phyloP scores from a whole-genome alignment of 2,888 invertebrate species.

The Parnassius mnemosyne region DNA sequence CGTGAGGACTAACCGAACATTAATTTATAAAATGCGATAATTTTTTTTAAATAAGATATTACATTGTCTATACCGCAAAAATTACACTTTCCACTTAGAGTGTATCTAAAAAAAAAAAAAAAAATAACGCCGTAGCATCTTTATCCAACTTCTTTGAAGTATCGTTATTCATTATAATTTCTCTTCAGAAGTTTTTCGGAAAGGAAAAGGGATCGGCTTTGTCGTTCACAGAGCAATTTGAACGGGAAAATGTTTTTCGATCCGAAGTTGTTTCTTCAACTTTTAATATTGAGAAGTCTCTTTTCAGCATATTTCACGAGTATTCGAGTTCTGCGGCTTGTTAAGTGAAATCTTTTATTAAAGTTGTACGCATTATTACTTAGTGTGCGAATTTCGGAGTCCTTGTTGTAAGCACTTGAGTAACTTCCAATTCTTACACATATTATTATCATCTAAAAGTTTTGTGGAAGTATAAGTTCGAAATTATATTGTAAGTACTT shows the following conservation, averaged over 20 bases:
- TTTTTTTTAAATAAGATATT: too few species aligned
- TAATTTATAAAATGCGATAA: too few species aligned
- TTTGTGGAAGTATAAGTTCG: too few species aligned
- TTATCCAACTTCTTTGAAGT: conserved; percentile 3
- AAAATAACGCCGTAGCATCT: not conserved
- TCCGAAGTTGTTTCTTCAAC: not conserved
- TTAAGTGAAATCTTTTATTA: conserved; percentile 1
- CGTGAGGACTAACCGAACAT: too few species aligned
- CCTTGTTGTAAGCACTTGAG: too few species aligned
- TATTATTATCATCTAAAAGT: too few species aligned
- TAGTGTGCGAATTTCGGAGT: not conserved
- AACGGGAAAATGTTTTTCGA: not conserved
- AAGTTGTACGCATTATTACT: not conserved
- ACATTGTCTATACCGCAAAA: too few species aligned
- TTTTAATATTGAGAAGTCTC: conserved; percentile 10
- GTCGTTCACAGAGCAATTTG: conserved; percentile 3
- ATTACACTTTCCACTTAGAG: conserved; percentile 1
- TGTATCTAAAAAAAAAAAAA: not conserved
- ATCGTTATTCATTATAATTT: conserved; percentile 17
- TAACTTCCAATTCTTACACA: not conserved
- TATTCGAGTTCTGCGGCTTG: not conserved
- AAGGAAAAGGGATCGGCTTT: conserved; percentile 12
- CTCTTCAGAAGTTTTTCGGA: conserved; percentile 5
- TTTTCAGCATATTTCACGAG: not conserved
- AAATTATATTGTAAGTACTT: too few species aligned